These are phyloP conservation scores for Petromus typicus DNA, from an alignment of 2,113 vertebrate genomes.

Conservation along the genomic window DNA sequence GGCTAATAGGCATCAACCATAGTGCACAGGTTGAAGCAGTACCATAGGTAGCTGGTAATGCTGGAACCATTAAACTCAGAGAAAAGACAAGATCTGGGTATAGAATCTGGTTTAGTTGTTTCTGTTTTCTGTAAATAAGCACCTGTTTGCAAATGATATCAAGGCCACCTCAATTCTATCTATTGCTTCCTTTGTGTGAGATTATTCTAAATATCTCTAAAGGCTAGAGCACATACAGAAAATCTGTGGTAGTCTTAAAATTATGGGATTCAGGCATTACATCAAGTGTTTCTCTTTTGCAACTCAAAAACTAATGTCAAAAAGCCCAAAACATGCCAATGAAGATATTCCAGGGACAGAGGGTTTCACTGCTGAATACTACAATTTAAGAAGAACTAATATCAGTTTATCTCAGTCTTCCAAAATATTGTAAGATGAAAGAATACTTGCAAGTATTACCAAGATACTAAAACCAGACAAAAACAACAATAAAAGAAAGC, in stretches of 20 bases:
- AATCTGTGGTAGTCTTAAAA: background rate
- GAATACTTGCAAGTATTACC: background rate
- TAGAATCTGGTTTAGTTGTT: background rate
- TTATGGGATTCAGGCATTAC: background rate
- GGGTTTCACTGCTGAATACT: background rate
- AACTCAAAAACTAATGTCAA: background rate
- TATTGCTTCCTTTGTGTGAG: background rate
- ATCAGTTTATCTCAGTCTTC: background rate
- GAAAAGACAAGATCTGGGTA: background rate
- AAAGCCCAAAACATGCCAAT: constrained; percentile 24
- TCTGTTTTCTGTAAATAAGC: background rate
- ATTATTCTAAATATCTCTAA: constrained; percentile 10
- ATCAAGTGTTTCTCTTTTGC: constrained; percentile 17
- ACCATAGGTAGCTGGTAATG: background rate
- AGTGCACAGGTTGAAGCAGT: background rate
- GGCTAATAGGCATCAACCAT: background rate
- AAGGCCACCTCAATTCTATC: background rate
- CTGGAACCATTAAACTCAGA: background rate
- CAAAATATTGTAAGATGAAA: background rate
- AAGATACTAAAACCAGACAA: background rate
- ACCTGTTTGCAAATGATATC: background rate
- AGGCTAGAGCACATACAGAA: background rate
- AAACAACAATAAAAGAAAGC: background rate
- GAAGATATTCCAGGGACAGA: background rate
- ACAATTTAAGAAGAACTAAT: background rate